Evolutionary conservation across 2,797 vertebrate genomes (phyloP), one percentile per base, ranked within the genome.

Genomic region (Synanceia verrucosa): DNA sequence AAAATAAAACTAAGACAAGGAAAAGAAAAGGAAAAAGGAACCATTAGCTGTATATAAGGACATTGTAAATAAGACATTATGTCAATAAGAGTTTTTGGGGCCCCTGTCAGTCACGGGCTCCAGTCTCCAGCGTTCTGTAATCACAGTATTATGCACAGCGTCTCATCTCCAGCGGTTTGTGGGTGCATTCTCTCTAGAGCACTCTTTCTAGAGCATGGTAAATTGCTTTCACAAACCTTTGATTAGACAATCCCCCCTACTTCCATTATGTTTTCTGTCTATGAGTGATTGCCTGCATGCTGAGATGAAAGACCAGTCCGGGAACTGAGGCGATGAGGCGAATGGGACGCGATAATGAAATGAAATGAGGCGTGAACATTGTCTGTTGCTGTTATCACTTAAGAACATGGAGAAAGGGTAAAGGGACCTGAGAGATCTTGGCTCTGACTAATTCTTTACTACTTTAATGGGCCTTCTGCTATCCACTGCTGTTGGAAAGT

Each of bases 291-390:
- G 83, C 82, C 82, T 57, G 73, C 89, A 86, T 70, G 86, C 85
- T 79, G 90, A 88, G 90, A 91, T 91, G 83, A 92, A 92, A 92
- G 84, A 84, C 76, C 82, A 78, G 87, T 70, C 77, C 73, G 70
- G 84, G 83, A 88, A 70, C 86, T 43, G 81, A 87, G 83, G 88
- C 84, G 82, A 88, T 79, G 89, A 89, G 87, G 85, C 87, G 79
- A 85, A 87, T 55, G 78, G 87, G 84, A 91, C 75, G 63, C 55
- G 83, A 88, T 92, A 91, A 92, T 93, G 88, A 93, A 91, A 91
- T 86, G 75, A 93, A 93, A 93, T 93, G 90, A 92, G 89, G 84
- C 85, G 47, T 91, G 90, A 92, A 91, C 85, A 78, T 78, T 77
- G 87, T 88, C 86, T 89, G 86, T 88, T 84, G 86, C 87, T 81